Conservation (phyloP, 37 sponge, comb jelly and placozoan species). For the Agelas oroides region DNA sequence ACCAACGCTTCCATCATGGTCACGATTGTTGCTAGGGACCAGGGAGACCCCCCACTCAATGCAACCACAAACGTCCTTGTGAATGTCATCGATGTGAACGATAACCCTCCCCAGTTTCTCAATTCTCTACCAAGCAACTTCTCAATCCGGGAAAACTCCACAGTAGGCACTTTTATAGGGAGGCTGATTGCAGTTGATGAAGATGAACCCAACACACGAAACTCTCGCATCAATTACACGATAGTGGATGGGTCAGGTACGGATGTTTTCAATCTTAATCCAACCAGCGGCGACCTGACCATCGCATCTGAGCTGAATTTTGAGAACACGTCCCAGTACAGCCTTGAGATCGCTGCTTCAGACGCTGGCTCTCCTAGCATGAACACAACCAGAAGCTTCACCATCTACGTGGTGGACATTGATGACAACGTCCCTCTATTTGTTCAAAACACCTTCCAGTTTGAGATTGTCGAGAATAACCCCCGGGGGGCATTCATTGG, state of each 20-base stretch:
- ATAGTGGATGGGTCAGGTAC: slow-evolving; percentile 37
- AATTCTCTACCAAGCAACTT: background rate
- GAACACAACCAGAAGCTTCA: slow-evolving; percentile 4
- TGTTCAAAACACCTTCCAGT: slow-evolving; percentile 11
- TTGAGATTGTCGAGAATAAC: slow-evolving; percentile 40
- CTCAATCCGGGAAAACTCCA: background rate
- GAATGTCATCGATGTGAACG: slow-evolving; percentile 61
- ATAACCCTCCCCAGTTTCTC: slow-evolving; percentile 50
- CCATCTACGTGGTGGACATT: slow-evolving; percentile 36
- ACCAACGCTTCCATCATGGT: background rate
- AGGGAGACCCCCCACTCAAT: slow-evolving; percentile 1
- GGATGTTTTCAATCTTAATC: slow-evolving; percentile 41
- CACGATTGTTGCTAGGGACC: slow-evolving; percentile 27
- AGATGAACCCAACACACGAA: slow-evolving; percentile 37
- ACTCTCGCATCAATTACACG: slow-evolving; percentile 36
- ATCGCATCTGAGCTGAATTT: slow-evolving; percentile 28
- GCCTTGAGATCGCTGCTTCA: slow-evolving; percentile 31
- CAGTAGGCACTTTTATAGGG: background rate
- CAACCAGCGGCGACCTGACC: slow-evolving; percentile 53
- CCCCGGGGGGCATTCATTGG: slow-evolving; percentile 35
- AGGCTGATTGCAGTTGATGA: slow-evolving; percentile 28
- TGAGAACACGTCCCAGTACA: slow-evolving; percentile 8
- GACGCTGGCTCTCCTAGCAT: slow-evolving; percentile 59
- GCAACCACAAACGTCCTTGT: slow-evolving; percentile 34
- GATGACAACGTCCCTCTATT: slow-evolving; percentile 70